Evolutionary conservation across 2,113 vertebrate species (phyloP), one percentile per base, ranked within the genome.

Genomic region (Elachura formosa): DNA sequence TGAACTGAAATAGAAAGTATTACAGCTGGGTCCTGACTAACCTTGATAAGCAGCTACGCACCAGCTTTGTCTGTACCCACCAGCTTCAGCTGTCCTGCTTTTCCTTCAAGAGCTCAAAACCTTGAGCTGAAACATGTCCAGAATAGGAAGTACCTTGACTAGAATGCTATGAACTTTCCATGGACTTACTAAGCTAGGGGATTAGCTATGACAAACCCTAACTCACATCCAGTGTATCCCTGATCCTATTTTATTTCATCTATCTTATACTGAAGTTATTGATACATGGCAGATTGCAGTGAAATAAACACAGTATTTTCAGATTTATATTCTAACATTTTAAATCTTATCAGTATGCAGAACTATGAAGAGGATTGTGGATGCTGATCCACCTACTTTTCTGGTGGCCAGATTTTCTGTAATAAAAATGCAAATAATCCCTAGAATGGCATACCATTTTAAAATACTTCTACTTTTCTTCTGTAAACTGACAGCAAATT

Each of bases 351-450:
- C 72, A 63, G 48, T 78, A 64, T 90, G 84, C 84, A 94, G 84
- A 49, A 83, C 54, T 90, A 28, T 38, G 55, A 85, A 87, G 58
- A 90, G 52, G 38, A 58, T 29, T 87, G 71, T 87, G 76, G 78
- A 82, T 41, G 72, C 58, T 94, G 79, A 78, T 87, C 87, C 84
- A 73, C 80, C 78, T 95, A 74, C 82, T 89, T 93, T 89, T 85
- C 80, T 82, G 46, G 51, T 87, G 79, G 73, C 41, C 55, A 91
- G 73, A 80, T 92, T 94, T 94, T 89, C 81, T 59, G 56, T 88
- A 92, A 92, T 93, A 93, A 96, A 95, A 95, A 91, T 63, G 46
- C 68, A 88, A 89, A 87, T 63, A 93, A 79, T 88, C 54, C 74
- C 52, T 84, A 66, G 68, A 92, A 75, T 89, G 80, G 76, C 92